A percentile compares a stretch with the other conserved stretches of the same genome.
Conservation (phyloP, 2,888 invertebrate species). For the Hyalella azteca region DNA sequence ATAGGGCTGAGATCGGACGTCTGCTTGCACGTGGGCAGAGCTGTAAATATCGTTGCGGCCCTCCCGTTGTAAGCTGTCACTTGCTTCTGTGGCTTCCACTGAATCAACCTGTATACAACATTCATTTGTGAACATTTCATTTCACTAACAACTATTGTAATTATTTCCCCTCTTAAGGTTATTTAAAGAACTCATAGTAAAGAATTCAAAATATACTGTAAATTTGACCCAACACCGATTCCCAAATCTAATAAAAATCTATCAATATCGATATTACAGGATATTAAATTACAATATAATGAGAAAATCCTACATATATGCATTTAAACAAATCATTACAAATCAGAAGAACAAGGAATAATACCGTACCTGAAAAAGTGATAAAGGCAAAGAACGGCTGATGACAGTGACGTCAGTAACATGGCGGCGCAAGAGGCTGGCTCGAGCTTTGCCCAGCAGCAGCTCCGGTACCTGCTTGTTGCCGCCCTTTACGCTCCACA, state of each 20-base stretch:
- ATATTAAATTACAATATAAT: no score
- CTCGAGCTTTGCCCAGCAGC: slow-evolving; percentile 64
- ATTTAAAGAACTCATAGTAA: no score
- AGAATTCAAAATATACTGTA: no score
- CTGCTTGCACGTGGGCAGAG: not conserved
- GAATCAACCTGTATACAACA: not conserved
- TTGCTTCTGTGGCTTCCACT: not conserved
- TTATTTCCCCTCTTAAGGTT: no score
- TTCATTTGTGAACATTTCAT: no score
- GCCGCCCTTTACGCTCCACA: slow-evolving; percentile 71
- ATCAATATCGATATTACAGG: no score
- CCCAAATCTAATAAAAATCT: no score
- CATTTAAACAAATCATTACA: no score
- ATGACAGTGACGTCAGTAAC: slow-evolving; percentile 61
- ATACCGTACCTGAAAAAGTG: not conserved
- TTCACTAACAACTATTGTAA: no score
- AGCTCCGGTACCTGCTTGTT: slow-evolving; percentile 66
- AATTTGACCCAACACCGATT: no score
- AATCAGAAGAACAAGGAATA: not conserved
- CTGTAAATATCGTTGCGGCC: no score
- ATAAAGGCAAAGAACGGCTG: not conserved
- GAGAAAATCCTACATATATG: no score
- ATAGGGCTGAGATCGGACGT: slow-evolving; percentile 61
- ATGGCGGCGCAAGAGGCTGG: slow-evolving; percentile 62
- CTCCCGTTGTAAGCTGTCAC: not conserved